phyloP scores from a whole-genome alignment of 64 coral and sea anemone genomes.

The Stylophora pistillata region DNA sequence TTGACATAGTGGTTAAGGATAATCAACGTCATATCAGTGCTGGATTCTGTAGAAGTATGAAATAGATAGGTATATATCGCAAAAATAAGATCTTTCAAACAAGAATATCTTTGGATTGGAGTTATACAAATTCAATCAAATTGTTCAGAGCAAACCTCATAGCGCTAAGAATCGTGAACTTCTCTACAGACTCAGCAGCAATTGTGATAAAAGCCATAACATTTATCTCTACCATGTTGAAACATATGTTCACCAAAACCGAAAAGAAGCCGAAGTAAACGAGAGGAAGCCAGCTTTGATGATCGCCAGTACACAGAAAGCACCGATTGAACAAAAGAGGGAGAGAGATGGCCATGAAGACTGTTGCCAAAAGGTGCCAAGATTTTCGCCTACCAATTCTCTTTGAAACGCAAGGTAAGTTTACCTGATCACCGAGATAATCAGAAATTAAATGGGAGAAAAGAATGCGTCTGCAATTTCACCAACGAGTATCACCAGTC shows the following conservation, averaged over 20 bases:
- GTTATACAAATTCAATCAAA: too few species aligned
- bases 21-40: too few species aligned
- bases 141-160: not conserved
- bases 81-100: not conserved
- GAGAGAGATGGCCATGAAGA: not conserved
- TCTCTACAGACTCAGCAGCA: not conserved
- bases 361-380: not conserved
- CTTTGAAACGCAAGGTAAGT: not conserved
- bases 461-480: not conserved
- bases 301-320: not conserved
- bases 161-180: not conserved
- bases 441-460: not conserved
- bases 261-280: not conserved
- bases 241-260: not conserved
- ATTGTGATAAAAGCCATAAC: not conserved
- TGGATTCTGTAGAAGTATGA: not conserved
- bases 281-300: not conserved
- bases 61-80: not conserved
- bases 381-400: constrained; percentile 15
- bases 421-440: not conserved
- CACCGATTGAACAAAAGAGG: constrained; percentile 7
- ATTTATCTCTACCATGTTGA: not conserved
- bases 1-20: too few species aligned
- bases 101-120: too few species aligned
- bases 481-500: not conserved